Evolutionary conservation across 2,888 invertebrate genomes (phyloP).

Genomic region (Amorpha juglandis): DNA sequence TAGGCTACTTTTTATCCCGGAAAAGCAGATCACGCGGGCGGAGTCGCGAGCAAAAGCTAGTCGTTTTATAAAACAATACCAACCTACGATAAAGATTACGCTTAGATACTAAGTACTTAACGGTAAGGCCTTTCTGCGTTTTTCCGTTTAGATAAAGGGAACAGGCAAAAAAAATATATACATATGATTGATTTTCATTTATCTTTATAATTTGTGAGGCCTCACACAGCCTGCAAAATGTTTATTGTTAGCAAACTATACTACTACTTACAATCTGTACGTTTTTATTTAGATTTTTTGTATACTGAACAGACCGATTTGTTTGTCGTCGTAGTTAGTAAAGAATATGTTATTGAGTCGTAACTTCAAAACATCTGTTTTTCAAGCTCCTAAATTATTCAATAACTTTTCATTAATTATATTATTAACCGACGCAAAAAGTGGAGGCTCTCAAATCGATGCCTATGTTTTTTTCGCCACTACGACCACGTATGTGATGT

Average conservation of each 20-base stretch:
- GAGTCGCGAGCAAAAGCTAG: no score
- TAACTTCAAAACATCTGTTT: background rate
- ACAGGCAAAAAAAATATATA: background rate
- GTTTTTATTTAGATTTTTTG: conserved; percentile 21
- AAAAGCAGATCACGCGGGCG: no score
- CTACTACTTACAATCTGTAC: background rate
- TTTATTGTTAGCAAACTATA: conserved; percentile 17
- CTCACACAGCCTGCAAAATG: conserved; percentile 3
- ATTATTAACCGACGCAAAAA: no score
- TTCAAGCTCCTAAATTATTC: background rate
- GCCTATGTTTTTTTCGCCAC: no score
- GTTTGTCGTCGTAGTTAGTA: background rate
- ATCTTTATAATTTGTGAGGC: conserved; percentile 6
- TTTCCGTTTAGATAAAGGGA: background rate
- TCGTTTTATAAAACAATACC: background rate
- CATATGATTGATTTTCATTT: background rate
- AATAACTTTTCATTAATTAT: no score
- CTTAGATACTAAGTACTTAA: background rate
- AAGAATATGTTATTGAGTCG: background rate
- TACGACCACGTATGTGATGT: no score
- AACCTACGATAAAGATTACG: background rate
- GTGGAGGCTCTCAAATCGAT: no score
- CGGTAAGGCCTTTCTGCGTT: background rate
- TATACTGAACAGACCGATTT: background rate
- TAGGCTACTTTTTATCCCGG: no score